phyloP scores from a whole-genome alignment of 2,113 vertebrate species.

The Sturnira hondurensis region DNA sequence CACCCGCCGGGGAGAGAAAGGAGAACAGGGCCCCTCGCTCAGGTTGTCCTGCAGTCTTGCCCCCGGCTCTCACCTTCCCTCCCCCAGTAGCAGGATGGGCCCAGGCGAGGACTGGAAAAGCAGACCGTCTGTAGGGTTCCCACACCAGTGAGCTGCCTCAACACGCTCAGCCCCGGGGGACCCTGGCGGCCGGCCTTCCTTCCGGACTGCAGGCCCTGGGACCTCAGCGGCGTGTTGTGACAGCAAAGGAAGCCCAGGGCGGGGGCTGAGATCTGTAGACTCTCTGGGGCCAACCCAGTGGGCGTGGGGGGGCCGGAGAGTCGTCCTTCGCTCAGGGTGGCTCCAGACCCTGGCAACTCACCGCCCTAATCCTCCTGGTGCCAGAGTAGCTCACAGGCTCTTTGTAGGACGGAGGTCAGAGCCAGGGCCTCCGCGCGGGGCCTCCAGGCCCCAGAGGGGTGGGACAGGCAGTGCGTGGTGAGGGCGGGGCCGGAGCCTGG shows the following conservation, averaged over 20 bases:
- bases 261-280: background rate
- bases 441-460: background rate
- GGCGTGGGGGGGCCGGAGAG: background rate
- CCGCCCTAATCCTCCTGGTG: background rate
- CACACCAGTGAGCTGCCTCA: fast-evolving
- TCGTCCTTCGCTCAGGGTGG: background rate
- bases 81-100: background rate
- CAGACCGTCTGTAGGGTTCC: background rate
- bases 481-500: background rate
- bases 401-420: background rate
- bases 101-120: background rate
- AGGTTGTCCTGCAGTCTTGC: background rate
- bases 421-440: background rate
- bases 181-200: background rate
- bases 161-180: fast-evolving
- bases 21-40: background rate
- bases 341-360: background rate
- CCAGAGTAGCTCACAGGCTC: background rate
- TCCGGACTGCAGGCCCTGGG: background rate
- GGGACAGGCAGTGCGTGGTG: fast-evolving
- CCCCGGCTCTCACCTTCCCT: background rate
- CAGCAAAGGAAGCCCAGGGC: background rate
- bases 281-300: background rate
- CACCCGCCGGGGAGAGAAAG: fast-evolving
- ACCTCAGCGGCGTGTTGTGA: background rate